Base-by-base conservation (phyloP, 1,140 invertebrate species). In the Epicauta chinensis region DNA sequence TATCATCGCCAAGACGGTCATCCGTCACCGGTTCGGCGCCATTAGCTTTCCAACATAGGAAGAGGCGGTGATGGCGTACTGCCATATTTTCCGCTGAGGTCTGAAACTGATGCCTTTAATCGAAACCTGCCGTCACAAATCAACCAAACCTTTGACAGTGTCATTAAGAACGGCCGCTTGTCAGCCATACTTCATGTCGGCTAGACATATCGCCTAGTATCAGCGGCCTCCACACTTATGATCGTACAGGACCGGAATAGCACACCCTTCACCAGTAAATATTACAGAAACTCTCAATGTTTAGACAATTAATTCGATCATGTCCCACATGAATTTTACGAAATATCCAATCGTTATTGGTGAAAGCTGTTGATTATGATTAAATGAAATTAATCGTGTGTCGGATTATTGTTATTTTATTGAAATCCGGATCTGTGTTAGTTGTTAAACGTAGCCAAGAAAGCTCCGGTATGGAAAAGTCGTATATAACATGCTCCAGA, bases 61-160 rank as follows among this genome's bases (percentile, higher is more conserved):
- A 41, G 52, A 42, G 34, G 53, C 43, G 40, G 41, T 38, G 51
- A 38, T 56, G 57, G 57, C 53, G 49, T 38, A 49, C 53, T 53
- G 62, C 56, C 53, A 64, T 64, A 64, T 64, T 64, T 62, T 57
- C 55, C 52, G 51, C 53, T 35, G 40, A 58, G 54, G 54, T 58
- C 67, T 65, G 66, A 65, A 68, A 68, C 58, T 69, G 67, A 68
- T 67, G 65, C 64, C 66, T 65, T 68, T 69, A 69, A 69, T 69
- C 67, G 66, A 69, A 67, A 67, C 59, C 63, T 63, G 59, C 58
- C 65, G 63, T 69, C 67, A 69, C 67, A 69, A 69, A 69, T 69
- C 67, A 68, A 61, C 51, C 62, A 66, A 63, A 62, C 59, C 57
- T 67, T 65, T 67, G 61, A 66, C 65, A 66, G 61, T 67, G 62